phyloP scores from a whole-genome alignment of 2,888 invertebrate species.

The Cheilosia impressa region DNA sequence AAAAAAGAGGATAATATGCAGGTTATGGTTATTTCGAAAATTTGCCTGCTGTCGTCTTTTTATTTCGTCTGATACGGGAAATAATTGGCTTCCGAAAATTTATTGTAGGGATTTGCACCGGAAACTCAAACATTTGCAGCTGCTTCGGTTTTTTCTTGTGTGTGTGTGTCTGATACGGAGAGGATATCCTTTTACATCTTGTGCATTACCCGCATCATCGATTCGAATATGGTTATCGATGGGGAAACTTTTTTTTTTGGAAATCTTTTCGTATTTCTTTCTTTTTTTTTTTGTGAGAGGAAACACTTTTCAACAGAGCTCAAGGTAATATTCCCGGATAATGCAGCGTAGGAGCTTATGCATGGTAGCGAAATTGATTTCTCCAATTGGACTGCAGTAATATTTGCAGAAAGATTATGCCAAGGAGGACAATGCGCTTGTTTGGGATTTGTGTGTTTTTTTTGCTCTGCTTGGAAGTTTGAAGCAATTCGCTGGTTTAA shows the following conservation, averaged over 20 bases:
- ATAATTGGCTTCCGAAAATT: background rate
- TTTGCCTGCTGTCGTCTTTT: background rate
- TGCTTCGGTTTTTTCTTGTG: background rate
- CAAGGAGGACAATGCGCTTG: background rate
- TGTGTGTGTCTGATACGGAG: background rate
- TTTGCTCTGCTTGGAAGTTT: background rate
- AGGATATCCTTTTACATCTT: slow-evolving; percentile 20
- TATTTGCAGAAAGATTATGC: slow-evolving; percentile 26
- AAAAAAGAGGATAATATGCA: background rate
- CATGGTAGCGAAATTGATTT: slow-evolving; percentile 18
- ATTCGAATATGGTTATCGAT: slow-evolving; percentile 47
- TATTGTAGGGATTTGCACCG: background rate
- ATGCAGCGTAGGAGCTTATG: too few relatives aligned
- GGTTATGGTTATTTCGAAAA: slow-evolving; percentile 53
- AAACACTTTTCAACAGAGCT: slow-evolving; percentile 13
- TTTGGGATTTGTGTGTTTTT: slow-evolving; percentile 9
- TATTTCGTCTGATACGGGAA: slow-evolving; percentile 6
- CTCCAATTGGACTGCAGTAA: slow-evolving; percentile 9
- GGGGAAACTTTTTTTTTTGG: background rate
- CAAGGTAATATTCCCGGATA: slow-evolving; percentile 26
- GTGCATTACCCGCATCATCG: slow-evolving; percentile 42
- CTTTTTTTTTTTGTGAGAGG: slow-evolving; percentile 7
- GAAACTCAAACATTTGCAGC: too few relatives aligned
- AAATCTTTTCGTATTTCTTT: slow-evolving; percentile 30
- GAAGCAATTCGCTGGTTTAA: slow-evolving; percentile 17